phyloP scores from a whole-genome alignment of 2,113 vertebrate genomes.

The Cyrtonyx montezumae region DNA sequence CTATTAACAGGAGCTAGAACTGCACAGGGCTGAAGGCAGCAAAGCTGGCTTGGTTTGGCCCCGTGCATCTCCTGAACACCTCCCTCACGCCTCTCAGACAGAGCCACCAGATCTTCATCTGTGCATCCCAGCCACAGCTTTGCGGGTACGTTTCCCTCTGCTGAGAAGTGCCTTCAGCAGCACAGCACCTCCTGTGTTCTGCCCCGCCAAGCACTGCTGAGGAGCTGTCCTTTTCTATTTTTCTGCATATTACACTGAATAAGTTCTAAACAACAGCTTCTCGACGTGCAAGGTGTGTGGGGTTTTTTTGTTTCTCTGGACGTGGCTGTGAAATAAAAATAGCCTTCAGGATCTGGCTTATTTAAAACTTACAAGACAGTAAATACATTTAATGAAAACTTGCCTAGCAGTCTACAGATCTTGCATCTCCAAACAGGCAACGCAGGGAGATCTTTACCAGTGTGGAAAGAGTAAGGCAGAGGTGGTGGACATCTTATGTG shows the following conservation, averaged over 20 bases:
- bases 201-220: accelerated
- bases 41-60: not conserved
- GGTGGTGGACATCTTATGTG: not conserved
- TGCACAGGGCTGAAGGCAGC: not conserved
- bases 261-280: not conserved
- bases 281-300: not conserved
- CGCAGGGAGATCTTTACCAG: not conserved
- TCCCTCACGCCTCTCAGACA: accelerated
- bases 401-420: accelerated
- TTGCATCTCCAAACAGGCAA: not conserved
- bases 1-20: accelerated
- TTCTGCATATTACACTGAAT: not conserved
- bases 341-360: not conserved
- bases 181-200: not conserved
- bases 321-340: not conserved
- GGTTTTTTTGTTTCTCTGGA: not conserved
- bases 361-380: not conserved
- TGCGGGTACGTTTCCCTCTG: not conserved
- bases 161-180: slow-evolving; percentile 39
- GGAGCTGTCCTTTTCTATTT: not conserved
- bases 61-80: not conserved
- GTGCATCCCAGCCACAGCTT: not conserved
- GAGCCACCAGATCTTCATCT: not conserved
- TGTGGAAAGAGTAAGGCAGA: no score
- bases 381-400: not conserved